A percentile compares a stretch with the other conserved stretches of the same genome.
phyloP scores from a whole-genome alignment of 2,797 vertebrate species.

The Octomys mimax region DNA sequence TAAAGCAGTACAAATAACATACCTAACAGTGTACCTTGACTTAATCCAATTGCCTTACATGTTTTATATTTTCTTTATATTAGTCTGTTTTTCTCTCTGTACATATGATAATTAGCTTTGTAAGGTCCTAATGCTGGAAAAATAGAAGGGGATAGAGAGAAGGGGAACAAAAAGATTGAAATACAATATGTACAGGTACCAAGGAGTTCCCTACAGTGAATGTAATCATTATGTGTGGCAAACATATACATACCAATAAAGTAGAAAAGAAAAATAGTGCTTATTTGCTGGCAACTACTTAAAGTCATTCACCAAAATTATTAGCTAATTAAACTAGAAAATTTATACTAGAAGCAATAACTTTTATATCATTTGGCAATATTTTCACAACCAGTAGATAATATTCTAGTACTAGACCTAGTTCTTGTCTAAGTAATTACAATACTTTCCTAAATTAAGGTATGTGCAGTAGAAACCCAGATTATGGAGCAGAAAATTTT shows the following conservation, averaged over 20 bases:
- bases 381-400: background rate
- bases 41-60: background rate
- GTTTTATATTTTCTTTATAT: background rate
- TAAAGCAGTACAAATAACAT: background rate
- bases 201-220: background rate
- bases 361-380: background rate
- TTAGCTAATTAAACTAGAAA: background rate
- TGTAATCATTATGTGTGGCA: background rate
- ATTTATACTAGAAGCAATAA: background rate
- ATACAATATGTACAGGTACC: background rate
- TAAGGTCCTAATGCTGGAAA: background rate
- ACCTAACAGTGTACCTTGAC: background rate
- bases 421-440: background rate
- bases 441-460: background rate
- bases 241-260: background rate
- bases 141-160: background rate
- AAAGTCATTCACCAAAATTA: background rate
- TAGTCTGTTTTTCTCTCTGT: background rate
- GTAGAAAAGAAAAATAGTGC: background rate
- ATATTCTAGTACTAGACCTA: background rate
- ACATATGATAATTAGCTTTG: background rate
- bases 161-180: background rate
- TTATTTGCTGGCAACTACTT: background rate
- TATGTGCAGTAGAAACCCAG: background rate
- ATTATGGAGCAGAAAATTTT: background rate